phyloP scores from a whole-genome alignment of 2,888 invertebrate species.

The Oscheius sp. region DNA sequence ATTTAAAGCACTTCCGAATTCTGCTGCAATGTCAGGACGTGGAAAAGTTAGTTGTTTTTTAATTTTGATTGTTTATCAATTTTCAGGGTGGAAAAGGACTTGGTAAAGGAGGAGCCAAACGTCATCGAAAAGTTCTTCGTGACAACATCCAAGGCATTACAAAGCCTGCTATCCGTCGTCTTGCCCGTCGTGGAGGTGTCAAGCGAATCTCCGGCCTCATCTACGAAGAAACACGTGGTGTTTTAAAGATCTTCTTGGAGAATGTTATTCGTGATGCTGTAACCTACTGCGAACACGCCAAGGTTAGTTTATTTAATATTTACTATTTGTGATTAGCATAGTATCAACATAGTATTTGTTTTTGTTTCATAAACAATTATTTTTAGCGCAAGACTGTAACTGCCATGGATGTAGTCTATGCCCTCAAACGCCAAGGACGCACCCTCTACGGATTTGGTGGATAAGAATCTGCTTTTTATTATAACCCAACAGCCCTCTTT shows the following conservation, averaged over 20 bases:
- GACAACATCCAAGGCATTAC: slow-evolving; percentile 75
- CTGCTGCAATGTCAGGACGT: too few relatives aligned
- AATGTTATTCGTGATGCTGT: too few relatives aligned
- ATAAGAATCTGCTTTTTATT: neutral
- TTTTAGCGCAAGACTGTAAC: too few relatives aligned
- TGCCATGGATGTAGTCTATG: neutral
- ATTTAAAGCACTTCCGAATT: too few relatives aligned
- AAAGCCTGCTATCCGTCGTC: slow-evolving; percentile 73
- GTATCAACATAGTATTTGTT: too few relatives aligned
- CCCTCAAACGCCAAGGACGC: neutral
- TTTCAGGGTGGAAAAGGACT: slow-evolving; percentile 74
- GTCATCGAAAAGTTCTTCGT: slow-evolving; percentile 81
- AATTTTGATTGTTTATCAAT: too few relatives aligned
- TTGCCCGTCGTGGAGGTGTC: slow-evolving; percentile 72
- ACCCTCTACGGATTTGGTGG: slow-evolving; percentile 7
- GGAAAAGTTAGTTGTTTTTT: too few relatives aligned
- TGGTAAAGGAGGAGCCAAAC: slow-evolving; percentile 84
- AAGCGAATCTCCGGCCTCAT: slow-evolving; percentile 52
- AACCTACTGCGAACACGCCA: too few relatives aligned
- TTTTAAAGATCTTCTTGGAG: slow-evolving; percentile 69
- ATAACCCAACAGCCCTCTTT: slow-evolving; percentile 3
- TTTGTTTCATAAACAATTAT: too few relatives aligned
- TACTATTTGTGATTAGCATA: too few relatives aligned
- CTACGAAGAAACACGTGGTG: slow-evolving; percentile 39
- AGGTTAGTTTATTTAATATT: too few relatives aligned